Evolutionary conservation across 2,113 vertebrate genomes (phyloP).

Genomic region (Gopherus evgoodei): DNA sequence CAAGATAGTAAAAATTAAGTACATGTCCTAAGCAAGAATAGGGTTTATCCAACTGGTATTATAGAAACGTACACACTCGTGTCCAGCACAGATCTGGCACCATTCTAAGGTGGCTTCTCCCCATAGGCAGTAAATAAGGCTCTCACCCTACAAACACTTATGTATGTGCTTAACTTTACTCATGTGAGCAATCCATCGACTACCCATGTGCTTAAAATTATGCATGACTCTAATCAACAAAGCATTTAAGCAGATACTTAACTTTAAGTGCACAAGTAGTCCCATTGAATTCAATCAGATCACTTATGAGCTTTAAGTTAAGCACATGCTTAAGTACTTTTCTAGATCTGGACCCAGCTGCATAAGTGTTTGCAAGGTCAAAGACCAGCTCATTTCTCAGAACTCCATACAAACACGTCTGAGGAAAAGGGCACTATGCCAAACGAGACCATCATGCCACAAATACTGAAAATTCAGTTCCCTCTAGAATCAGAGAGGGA

Average conservation of each 20-base stretch:
- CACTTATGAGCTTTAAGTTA: fast-evolving
- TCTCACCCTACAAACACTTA: not conserved
- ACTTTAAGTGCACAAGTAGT: not conserved
- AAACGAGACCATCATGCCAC: fast-evolving
- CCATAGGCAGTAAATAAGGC: not conserved
- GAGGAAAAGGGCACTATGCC: not conserved
- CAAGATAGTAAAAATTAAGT: fast-evolving
- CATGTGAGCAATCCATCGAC: fast-evolving
- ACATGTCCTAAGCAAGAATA: not conserved
- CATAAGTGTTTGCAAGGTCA: not conserved
- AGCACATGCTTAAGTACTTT: not conserved
- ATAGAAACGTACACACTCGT: fast-evolving
- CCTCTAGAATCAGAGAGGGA: not conserved
- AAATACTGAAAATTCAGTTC: not conserved
- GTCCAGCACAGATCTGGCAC: fast-evolving
- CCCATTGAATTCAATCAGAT: not conserved
- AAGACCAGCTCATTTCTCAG: not conserved
- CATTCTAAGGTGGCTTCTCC: not conserved
- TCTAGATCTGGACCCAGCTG: not conserved
- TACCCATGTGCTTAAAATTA: conserved; percentile 25
- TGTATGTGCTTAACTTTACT: not conserved
- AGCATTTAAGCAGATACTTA: not conserved
- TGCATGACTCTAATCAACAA: not conserved
- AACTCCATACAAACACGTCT: not conserved
- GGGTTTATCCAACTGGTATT: not conserved